A percentile compares a stretch with the other conserved stretches of the same genome.
These are phyloP conservation scores for Brachionus koreanus DNA, from an alignment of 1,140 invertebrate genomes.

Conservation along the genomic window DNA sequence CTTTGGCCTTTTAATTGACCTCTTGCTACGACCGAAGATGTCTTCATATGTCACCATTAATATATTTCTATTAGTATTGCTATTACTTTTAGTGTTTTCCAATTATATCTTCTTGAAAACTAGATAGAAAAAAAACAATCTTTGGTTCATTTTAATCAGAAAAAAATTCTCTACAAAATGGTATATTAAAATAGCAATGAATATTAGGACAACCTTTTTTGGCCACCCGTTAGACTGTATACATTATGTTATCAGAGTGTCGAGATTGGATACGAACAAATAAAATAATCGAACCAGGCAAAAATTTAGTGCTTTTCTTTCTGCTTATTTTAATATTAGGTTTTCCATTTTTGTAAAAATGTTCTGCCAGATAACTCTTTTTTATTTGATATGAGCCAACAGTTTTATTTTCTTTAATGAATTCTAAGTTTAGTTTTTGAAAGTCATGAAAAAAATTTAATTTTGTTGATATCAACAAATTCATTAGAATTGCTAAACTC, in stretches of 20 bases:
- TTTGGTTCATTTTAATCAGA: too few relatives aligned
- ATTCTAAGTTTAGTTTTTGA: background rate
- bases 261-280: background rate
- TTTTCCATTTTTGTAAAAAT: background rate
- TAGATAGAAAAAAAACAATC: too few relatives aligned
- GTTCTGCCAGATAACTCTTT: constrained; percentile 5
- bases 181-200: too few relatives aligned
- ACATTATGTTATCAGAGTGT: background rate
- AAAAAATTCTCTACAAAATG: too few relatives aligned
- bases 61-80: too few relatives aligned
- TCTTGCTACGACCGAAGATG: too few relatives aligned
- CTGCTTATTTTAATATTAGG: background rate
- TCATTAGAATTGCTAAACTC: background rate
- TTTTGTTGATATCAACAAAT: background rate
- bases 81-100: too few relatives aligned
- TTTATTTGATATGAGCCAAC: background rate
- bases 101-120: too few relatives aligned
- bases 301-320: background rate
- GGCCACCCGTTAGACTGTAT: too few relatives aligned
- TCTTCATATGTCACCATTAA: too few relatives aligned
- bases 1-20: too few relatives aligned
- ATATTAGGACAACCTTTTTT: too few relatives aligned
- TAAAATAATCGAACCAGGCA: background rate
- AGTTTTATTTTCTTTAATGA: background rate
- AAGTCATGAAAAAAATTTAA: background rate